Evolutionary conservation across 2,888 invertebrate genomes (phyloP).

Genomic region (Norana najaformis): DNA sequence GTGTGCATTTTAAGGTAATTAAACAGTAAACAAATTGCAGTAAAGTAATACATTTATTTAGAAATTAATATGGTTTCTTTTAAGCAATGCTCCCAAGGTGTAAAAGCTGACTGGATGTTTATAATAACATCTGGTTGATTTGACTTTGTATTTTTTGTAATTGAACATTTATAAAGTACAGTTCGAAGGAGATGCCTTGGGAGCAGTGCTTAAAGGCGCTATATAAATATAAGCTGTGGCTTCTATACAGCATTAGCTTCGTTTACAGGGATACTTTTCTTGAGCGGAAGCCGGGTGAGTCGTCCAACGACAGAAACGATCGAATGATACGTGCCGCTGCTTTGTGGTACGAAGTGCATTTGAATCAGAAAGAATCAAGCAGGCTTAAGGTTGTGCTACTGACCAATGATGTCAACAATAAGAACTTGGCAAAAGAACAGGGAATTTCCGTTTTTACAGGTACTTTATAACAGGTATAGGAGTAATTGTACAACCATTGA

Average conservation of each 20-base stretch:
- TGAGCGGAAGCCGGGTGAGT: slow-evolving; percentile 79
- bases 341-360: slow-evolving; percentile 81
- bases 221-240: too few relatives aligned
- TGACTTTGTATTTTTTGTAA: neutral
- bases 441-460: slow-evolving; percentile 69
- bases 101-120: too few relatives aligned
- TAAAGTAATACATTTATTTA: too few relatives aligned
- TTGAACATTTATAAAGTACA: neutral
- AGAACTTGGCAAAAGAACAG: slow-evolving; percentile 72
- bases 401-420: slow-evolving; percentile 82
- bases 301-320: slow-evolving; percentile 87
- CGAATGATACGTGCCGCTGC: slow-evolving; percentile 81
- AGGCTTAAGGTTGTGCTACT: slow-evolving; percentile 73
- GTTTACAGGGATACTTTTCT: slow-evolving; percentile 80
- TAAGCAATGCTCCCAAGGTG: too few relatives aligned
- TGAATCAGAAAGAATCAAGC: slow-evolving; percentile 27
- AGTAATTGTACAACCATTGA: neutral
- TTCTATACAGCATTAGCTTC: neutral
- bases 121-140: too few relatives aligned
- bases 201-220: too few relatives aligned
- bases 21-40: too few relatives aligned
- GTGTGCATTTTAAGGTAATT: too few relatives aligned
- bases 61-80: too few relatives aligned
- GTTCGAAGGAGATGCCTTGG: too few relatives aligned
- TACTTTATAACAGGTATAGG: slow-evolving; percentile 20